Conservation (phyloP, 2,888 invertebrate species). For the Lamellibrachia satsuma region DNA sequence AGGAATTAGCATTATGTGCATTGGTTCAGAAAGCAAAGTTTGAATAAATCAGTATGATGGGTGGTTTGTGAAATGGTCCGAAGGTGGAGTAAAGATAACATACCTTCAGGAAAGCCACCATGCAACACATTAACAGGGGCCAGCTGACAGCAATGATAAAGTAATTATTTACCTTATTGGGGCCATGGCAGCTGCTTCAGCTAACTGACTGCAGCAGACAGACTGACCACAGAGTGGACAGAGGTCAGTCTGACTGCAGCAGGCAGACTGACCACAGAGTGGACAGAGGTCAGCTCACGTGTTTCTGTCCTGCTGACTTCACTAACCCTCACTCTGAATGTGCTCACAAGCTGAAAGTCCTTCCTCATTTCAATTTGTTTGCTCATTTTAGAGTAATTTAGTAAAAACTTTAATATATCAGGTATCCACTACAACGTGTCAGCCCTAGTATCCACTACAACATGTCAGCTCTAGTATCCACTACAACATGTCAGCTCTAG, state of each 20-base stretch:
- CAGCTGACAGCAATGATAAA: constrained; percentile 12
- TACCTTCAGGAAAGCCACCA: neutral
- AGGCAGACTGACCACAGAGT: neutral
- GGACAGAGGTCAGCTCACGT: neutral
- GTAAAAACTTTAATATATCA: no score
- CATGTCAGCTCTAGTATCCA: no score
- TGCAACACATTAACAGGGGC: neutral
- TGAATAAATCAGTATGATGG: neutral
- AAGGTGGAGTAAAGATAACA: neutral
- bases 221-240: neutral
- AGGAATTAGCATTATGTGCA: neutral
- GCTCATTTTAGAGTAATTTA: no score
- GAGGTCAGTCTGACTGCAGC: neutral
- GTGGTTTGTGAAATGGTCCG: neutral
- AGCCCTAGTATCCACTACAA: no score
- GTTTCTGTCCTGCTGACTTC: neutral
- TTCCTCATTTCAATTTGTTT: no score
- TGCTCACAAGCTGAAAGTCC: neutral
- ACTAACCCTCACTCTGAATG: neutral
- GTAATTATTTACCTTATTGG: constrained; percentile 10
- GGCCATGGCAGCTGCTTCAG: neutral
- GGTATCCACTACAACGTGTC: no score
- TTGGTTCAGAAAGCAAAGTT: neutral
- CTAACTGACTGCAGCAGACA: neutral
- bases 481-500: no score